Evolutionary conservation across 2,113 vertebrate species (phyloP), one percentile per base, ranked within the genome.

Genomic region (Mirounga angustirostris): DNA sequence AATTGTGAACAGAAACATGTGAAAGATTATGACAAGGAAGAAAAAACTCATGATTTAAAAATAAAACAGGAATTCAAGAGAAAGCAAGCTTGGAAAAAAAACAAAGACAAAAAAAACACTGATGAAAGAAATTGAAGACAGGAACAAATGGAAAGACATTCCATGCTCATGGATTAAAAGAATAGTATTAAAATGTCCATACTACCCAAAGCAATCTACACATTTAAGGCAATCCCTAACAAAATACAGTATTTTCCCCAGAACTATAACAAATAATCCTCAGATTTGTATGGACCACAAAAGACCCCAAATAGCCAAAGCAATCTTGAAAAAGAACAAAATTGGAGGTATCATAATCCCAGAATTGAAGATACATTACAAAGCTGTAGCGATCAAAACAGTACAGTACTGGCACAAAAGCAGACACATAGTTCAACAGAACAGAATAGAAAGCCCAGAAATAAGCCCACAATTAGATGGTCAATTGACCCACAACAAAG

Each of bases 1-100:
- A 94, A 69, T 0, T 24, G 21, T 56, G 50, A 80, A 61, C 7
- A 26, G 33, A 93, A 81, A 93, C 1, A 36, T 30, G 73, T 50
- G 76, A 59, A 82, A 65, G 71, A 93, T 61, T 46, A 71, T 3
- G 0, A 58, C 56, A 69, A 71, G 63, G 56, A 67, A 59, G 33
- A 97, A 67, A 63, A 94, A 92, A 81, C n/a, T 78, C 63, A 19
- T 43, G 19, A 85, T 84, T 96, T 88, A 96, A 96, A 97, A 97
- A 88, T 91, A 92, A 97, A 97, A 96, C 2, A 15, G 43, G 65
- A 94, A 96, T 78, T 84, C 86, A 52, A 90, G 28, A 96, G 79
- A 94, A 50, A 86, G 61, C 43, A 46, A 96, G 46, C 69, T 93
- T 46, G n/a, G 40, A 43, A 43, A 43, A 43, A 43, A 43, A 43